Conservation (phyloP, 1,140 invertebrate genomes). For the Araneus ventricosus region DNA sequence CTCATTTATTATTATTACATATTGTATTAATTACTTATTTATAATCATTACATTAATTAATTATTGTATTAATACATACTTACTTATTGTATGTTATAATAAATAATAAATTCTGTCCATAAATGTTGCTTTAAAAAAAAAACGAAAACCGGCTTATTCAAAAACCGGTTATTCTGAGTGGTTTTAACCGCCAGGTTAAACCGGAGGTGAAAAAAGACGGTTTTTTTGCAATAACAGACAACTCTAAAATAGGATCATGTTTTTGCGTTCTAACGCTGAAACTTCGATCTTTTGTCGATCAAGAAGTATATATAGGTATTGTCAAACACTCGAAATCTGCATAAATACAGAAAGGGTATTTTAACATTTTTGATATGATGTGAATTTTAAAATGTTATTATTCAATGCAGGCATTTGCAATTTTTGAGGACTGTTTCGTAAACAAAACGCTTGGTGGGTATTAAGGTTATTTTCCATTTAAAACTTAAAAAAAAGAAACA, state of each 20-base stretch:
- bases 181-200: no score
- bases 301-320: not conserved
- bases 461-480: not conserved
- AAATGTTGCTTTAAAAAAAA: no score
- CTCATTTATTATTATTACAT: no score
- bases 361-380: not conserved
- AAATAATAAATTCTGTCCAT: no score
- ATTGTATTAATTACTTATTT: no score
- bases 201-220: no score
- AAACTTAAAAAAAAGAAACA: not conserved
- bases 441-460: not conserved
- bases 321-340: not conserved
- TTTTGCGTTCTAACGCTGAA: not conserved
- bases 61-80: no score
- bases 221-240: no score
- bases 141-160: no score
- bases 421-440: not conserved
- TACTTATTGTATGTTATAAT: no score
- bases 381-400: not conserved
- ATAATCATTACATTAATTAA: no score
- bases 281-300: not conserved
- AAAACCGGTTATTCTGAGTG: no score
- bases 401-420: not conserved
- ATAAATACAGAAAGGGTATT: not conserved
- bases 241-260: not conserved